These are phyloP conservation scores for human (Homo sapiens) DNA, from an alignment of 2,113 vertebrate species.

Conservation along the genomic window DNA sequence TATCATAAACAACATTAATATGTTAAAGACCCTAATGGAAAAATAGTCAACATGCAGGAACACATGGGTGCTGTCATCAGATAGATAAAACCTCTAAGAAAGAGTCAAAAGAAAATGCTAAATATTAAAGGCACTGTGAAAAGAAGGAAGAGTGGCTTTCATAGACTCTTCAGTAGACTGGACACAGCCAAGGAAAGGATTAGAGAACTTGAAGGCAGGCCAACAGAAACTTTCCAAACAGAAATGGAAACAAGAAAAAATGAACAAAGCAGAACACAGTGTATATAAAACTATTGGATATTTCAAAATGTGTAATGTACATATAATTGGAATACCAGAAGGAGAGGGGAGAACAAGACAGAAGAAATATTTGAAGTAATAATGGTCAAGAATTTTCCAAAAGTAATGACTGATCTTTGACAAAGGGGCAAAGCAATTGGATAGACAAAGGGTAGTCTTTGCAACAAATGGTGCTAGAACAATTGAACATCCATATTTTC, in stretches of 20 bases:
- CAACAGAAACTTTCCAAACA: neutral
- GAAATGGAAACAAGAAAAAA: neutral
- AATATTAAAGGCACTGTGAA: neutral
- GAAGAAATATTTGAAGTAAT: neutral
- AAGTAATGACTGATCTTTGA: neutral
- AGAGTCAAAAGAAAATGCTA: neutral
- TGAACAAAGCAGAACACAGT: neutral
- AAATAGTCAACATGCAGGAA: neutral
- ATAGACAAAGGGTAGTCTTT: neutral
- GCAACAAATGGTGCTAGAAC: neutral
- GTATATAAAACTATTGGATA: fast-evolving
- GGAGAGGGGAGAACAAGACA: neutral
- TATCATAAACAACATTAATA: neutral
- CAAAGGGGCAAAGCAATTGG: neutral
- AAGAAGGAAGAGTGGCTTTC: neutral
- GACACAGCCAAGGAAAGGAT: neutral
- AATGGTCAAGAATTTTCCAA: neutral
- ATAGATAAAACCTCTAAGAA: neutral
- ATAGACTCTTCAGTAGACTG: too few species aligned
- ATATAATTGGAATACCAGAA: neutral
- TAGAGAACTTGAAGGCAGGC: neutral
- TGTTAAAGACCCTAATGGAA: neutral
- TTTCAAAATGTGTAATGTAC: neutral
- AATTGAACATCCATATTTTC: neutral
- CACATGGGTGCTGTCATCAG: too few species aligned